phyloP scores from a whole-genome alignment of 2,888 invertebrate species.

The Iselma pallidipennis region DNA sequence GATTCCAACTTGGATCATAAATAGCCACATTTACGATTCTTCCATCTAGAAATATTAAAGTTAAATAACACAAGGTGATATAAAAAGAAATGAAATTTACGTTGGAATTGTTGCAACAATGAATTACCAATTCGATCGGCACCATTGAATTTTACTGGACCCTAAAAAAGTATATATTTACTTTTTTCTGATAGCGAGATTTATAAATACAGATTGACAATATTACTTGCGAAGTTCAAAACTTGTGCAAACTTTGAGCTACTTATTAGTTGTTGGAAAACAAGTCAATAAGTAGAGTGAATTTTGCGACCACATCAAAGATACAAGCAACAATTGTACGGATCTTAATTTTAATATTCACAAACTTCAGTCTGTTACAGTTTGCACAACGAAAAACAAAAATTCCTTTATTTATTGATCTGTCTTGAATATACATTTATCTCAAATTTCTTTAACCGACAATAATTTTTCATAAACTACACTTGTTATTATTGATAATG shows the following conservation, averaged over 20 bases:
- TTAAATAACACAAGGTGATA: neutral
- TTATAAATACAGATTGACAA: constrained; percentile 7
- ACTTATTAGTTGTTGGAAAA: neutral
- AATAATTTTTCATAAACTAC: too few species aligned
- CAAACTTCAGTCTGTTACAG: too few species aligned
- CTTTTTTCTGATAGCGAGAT: constrained; percentile 3
- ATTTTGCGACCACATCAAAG: too few species aligned
- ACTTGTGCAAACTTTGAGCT: neutral
- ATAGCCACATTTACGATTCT: constrained; percentile 73
- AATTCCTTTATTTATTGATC: too few species aligned
- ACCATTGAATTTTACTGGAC: constrained; percentile 86
- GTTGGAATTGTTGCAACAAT: constrained; percentile 86
- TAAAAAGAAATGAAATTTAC: constrained; percentile 55
- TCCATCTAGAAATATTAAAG: constrained; percentile 62
- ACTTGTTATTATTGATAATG: too few species aligned
- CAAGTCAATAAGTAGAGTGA: too few species aligned
- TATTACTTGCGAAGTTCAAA: neutral
- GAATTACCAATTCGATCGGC: constrained; percentile 87
- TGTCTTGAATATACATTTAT: too few species aligned
- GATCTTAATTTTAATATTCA: too few species aligned
- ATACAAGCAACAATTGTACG: too few species aligned
- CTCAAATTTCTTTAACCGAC: too few species aligned
- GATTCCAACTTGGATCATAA: constrained; percentile 65
- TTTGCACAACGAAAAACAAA: too few species aligned
- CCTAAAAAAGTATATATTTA: constrained; percentile 61